Conservation (phyloP, 2,888 invertebrate species). For the Ferrisia virgata region DNA sequence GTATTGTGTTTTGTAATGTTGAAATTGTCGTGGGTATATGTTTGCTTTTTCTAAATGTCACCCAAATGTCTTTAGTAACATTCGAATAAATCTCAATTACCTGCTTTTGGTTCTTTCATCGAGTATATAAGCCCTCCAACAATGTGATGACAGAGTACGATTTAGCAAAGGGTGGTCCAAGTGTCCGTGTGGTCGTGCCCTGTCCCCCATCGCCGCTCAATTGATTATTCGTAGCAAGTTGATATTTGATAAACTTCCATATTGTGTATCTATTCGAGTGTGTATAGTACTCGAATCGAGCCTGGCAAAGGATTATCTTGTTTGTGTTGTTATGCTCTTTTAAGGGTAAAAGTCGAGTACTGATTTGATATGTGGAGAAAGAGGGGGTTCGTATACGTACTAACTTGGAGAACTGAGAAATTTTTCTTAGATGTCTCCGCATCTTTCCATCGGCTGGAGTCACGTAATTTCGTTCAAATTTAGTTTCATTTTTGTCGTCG, state of each 20-base stretch:
- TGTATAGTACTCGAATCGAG: background rate
- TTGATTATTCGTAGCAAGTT: background rate
- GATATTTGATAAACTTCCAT: background rate
- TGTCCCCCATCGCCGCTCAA: too few species aligned
- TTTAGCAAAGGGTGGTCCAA: background rate
- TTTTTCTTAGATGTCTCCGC: too few species aligned
- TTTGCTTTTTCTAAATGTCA: background rate
- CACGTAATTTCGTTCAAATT: too few species aligned
- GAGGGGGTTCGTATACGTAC: too few species aligned
- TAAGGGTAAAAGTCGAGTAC: background rate
- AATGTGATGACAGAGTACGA: background rate
- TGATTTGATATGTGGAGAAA: too few species aligned
- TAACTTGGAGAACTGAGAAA: too few species aligned
- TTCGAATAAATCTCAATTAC: background rate
- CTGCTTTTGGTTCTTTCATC: background rate
- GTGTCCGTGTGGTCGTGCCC: background rate
- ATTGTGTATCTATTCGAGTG: background rate
- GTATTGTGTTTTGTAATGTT: background rate
- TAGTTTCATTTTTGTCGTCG: too few species aligned
- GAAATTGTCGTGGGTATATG: background rate
- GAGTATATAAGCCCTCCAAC: background rate
- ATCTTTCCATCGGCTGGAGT: too few species aligned
- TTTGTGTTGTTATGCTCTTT: background rate
- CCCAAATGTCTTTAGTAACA: background rate
- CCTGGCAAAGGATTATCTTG: background rate